Conservation (phyloP, 2,113 vertebrate genomes). For the Oncorhynchus masou region DNA sequence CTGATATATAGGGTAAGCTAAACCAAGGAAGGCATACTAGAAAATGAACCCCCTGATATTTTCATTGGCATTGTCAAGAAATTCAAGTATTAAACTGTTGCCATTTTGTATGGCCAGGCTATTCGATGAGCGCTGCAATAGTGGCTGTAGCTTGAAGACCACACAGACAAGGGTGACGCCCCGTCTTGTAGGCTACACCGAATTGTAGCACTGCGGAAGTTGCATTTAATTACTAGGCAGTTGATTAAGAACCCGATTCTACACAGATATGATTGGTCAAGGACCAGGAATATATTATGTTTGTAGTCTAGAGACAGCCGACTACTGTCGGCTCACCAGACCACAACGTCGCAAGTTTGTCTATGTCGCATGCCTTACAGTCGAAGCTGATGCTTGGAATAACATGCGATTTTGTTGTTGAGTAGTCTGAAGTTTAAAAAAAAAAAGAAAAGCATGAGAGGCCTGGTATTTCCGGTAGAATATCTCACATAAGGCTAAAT, state of each 20-base stretch:
- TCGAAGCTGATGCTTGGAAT: not conserved
- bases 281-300: not conserved
- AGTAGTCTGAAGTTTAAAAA: not conserved
- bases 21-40: too few species aligned
- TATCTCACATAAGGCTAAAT: not conserved
- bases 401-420: not conserved
- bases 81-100: too few species aligned
- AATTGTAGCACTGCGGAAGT: constrained; percentile 75
- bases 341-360: not conserved
- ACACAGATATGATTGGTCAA: not conserved
- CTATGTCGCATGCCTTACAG: not conserved
- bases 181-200: constrained; percentile 49
- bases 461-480: not conserved
- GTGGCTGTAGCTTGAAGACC: constrained; percentile 23
- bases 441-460: not conserved
- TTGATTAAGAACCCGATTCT: constrained; percentile 9
- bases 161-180: constrained; percentile 72
- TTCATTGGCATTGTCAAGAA: too few species aligned
- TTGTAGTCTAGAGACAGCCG: not conserved
- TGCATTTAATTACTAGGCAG: constrained; percentile 61
- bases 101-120: too few species aligned
- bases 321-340: not conserved
- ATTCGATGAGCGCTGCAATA: not conserved
- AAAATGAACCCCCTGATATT: too few species aligned
- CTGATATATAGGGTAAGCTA: too few species aligned